phyloP scores from a whole-genome alignment of 2,888 invertebrate genomes.

The Dendrolimus pini region DNA sequence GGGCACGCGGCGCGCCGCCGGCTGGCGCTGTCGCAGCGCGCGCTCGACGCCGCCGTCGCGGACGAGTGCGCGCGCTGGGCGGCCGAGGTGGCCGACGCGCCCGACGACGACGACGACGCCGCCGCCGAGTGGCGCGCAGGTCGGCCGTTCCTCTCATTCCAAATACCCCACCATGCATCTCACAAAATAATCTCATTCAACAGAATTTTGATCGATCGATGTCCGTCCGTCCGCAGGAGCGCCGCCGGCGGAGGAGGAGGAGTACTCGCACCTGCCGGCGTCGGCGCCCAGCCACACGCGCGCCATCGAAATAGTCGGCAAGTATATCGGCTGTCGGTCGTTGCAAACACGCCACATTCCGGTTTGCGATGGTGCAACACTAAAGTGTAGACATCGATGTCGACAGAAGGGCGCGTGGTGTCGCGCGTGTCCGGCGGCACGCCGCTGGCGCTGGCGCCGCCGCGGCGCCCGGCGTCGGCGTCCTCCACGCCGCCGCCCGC shows the following conservation, averaged over 20 bases:
- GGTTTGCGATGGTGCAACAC: not conserved
- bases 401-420: conserved; percentile 37
- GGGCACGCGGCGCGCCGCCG: conserved; percentile 73
- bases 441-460: conserved; percentile 36
- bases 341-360: not conserved
- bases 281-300: conserved; percentile 17
- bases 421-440: conserved; percentile 38
- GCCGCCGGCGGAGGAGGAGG: conserved; percentile 19
- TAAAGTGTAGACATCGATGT: not conserved
- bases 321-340: conserved; percentile 8
- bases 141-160: not conserved
- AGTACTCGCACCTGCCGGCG: conserved; percentile 29
- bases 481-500: conserved; percentile 9
- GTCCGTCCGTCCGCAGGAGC: conserved; percentile 6
- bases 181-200: too few species aligned
- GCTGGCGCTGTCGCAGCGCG: conserved; percentile 80
- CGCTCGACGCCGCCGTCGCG: conserved; percentile 74
- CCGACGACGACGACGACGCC: conserved; percentile 7
- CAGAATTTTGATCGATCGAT: too few species aligned
- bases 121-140: conserved; percentile 4
- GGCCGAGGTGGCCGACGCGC: conserved; percentile 23
- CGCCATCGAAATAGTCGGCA: conserved; percentile 28
- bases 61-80: conserved; percentile 52
- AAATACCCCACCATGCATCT: too few species aligned
- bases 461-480: conserved; percentile 22